Base-by-base conservation (phyloP, 2,113 vertebrate genomes). In the Sialia sialis region DNA sequence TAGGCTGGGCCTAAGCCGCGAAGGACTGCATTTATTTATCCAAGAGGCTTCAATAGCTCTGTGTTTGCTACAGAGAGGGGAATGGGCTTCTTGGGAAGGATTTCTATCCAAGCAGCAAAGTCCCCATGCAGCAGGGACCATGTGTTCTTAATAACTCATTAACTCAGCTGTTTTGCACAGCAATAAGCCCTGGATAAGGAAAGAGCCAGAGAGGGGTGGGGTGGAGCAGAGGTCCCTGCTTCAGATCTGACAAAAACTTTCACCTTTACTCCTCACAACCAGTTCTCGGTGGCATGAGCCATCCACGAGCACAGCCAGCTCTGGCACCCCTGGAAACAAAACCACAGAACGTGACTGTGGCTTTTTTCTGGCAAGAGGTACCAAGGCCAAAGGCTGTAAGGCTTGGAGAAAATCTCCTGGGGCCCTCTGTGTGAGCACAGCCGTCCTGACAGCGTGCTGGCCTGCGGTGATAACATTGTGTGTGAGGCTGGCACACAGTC, bases 401-500 rank as follows among this genome's bases (percentile, higher is more conserved):
- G 87, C 39, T 19, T 52, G 41, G 49, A 69, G 55, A 49, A 90
- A 64, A 17, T 86, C 95, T 82, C 94, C 54, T 2, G 48, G 83
- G 96, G 68, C 85, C 39, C 7, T 5, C 26, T 70, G 60, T 38
- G 70, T 0, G 4, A 92, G 91, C 63, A 23, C 51, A 77, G 63
- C 62, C 69, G 0, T 43, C 17, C 84, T 26, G 7, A 21, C 80
- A 72, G 0, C 39, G 87, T 56, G 92, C 96, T 97, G 96, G 83
- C 34, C 34, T 4, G 4, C 56, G 16, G 78, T 6, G 96, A 97
- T 97, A 97, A 97, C 97, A 97, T 95, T 97, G 96, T 97, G 85
- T 93, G 79, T 83, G 85, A 41, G 95, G 77, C 11, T 96, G 95
- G 94, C 96, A 93, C 23, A 0, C 56, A 68, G 14, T 80, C 87